These are phyloP conservation scores for Loriculus beryllinus DNA, from an alignment of 2,797 vertebrate species.

Conservation along the genomic window DNA sequence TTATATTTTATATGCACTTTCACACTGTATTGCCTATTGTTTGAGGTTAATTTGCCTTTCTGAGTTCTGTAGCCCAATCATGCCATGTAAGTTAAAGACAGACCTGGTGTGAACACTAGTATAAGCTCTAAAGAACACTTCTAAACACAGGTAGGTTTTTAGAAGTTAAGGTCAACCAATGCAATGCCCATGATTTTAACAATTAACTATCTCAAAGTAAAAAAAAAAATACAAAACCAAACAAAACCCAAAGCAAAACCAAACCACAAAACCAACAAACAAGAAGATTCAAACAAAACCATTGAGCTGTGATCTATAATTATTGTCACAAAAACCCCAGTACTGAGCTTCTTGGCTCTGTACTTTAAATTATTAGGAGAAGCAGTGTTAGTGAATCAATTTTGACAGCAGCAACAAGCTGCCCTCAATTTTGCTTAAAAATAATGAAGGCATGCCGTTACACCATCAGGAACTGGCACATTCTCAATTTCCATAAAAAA, in stretches of 20 bases:
- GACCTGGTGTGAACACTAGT: not conserved
- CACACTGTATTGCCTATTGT: not conserved
- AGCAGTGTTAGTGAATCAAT: conserved; percentile 24
- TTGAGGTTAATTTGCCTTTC: not conserved
- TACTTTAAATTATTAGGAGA: conserved; percentile 33
- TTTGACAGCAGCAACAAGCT: conserved; percentile 55
- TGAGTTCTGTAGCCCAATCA: not conserved
- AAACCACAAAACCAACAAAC: not conserved
- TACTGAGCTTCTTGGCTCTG: conserved; percentile 11
- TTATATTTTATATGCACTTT: not conserved
- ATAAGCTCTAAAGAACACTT: not conserved
- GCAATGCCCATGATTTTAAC: not conserved
- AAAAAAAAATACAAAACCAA: not conserved
- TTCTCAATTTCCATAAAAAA: conserved; percentile 19
- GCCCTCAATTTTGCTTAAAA: conserved; percentile 46
- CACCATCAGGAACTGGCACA: not conserved
- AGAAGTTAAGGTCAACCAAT: not conserved
- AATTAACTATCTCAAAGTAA: not conserved
- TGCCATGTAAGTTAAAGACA: not conserved
- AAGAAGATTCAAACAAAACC: not conserved
- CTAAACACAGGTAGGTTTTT: not conserved
- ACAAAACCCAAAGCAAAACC: not conserved
- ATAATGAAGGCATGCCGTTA: conserved; percentile 31
- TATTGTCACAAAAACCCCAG: conserved; percentile 2
- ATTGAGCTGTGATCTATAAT: not conserved